Percentiles rank a stretch among this genome's conserved stretches.
phyloP scores from a whole-genome alignment of 64 coral and sea anemone species.

The Montipora foliosa region DNA sequence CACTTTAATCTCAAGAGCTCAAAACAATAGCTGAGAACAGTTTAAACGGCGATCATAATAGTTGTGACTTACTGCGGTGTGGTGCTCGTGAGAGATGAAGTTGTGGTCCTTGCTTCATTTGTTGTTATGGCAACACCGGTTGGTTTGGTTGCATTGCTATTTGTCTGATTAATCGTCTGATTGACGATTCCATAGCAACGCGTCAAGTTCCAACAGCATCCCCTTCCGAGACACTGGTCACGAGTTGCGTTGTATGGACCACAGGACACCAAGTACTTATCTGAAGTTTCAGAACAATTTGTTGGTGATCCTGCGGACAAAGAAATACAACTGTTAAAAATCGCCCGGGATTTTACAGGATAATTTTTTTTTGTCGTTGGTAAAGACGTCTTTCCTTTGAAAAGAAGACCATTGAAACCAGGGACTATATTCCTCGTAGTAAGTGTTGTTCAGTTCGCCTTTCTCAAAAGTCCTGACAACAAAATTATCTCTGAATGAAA shows the following conservation, averaged over 20 bases:
- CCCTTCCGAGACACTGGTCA: constrained; percentile 8
- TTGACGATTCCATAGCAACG: neutral
- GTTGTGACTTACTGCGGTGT: neutral
- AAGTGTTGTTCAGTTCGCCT: no score
- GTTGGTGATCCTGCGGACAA: neutral
- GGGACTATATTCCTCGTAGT: no score
- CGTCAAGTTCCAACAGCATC: constrained; percentile 46
- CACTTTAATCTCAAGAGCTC: neutral
- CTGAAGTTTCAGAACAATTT: neutral
- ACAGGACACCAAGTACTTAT: neutral
- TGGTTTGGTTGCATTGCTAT: neutral
- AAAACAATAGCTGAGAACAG: neutral
- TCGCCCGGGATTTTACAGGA: neutral
- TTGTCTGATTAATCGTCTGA: neutral
- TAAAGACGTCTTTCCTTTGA: no score
- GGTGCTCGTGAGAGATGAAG: neutral
- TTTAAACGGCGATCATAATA: no score
- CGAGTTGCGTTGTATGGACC: neutral
- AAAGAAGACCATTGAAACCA: no score
- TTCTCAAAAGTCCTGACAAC: no score
- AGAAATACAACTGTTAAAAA: neutral
- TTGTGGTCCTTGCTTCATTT: neutral
- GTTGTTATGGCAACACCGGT: constrained; percentile 19
- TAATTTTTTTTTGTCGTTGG: neutral
- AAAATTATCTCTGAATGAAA: no score